Evolutionary conservation across 2,797 vertebrate genomes (phyloP), one percentile per base, ranked within the genome.

Genomic region (Arrhamphus sclerolepis): DNA sequence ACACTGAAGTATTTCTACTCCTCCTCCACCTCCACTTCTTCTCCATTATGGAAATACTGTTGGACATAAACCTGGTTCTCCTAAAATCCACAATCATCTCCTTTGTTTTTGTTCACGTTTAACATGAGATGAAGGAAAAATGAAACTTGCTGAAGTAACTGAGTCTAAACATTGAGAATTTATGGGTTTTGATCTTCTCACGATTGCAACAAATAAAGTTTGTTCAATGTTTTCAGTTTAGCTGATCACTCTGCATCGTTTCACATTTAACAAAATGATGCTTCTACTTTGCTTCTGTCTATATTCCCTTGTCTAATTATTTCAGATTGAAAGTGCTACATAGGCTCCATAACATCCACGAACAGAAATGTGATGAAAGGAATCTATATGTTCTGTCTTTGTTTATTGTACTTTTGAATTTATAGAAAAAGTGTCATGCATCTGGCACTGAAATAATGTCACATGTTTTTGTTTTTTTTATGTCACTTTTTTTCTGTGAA

Each of bases 381-480:
- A 34, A 42, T 26, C n/a, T 7, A 0, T 31, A 13, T 8, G 6
- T 22, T 51, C 34, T 40, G 6, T 20, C 22, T 26, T 22, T 58
- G 34, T 24, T 22, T 17, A 11, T 46, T 13, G 17, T 41, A 8
- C 24, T 50, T 52, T n/a, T 4, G 17, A 17, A 21, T 21, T 9
- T 42, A 26, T 22, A 29, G 18, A 20, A 13, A 44, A 10, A 18
- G 14, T 14, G 43, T 18, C n/a, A 22, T 34, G 19, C 16, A 44
- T 55, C 29, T n/a, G 13, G 28, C 18, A 2, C 49, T 54, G n/a
- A 79, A 77, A 77, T 48, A n/a, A 49, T 51, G 50, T 75, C 38
- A 46, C 48, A 19, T 10, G 8, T 6, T 61, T 62, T 55, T 43
- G 55, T 46, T 6, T 61, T 62, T 55, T 43, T 57, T 46, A 43